Percentiles rank a stretch among this genome's conserved stretches.
Conservation (phyloP, 2,113 vertebrate genomes). For the Chlamydotis undulata region DNA sequence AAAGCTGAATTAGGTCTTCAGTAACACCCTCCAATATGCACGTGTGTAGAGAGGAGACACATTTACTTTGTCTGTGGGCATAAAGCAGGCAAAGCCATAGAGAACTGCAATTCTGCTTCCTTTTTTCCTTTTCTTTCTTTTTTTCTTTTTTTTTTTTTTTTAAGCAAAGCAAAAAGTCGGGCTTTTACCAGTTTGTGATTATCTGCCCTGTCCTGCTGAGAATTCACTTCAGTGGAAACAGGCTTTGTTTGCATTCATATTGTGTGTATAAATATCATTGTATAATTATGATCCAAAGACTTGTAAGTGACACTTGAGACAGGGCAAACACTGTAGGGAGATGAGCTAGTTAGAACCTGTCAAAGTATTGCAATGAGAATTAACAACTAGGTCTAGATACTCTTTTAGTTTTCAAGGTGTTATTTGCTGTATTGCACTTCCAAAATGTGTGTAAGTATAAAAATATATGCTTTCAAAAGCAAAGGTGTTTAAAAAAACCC, state of each 20-base stretch:
- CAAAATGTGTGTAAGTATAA: neutral
- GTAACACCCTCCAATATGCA: neutral
- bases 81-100: neutral
- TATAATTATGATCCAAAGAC: neutral
- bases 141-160: neutral
- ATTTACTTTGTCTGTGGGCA: neutral
- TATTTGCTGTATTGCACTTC: neutral
- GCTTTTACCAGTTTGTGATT: neutral
- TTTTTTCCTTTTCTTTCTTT: fast-evolving
- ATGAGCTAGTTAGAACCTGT: neutral
- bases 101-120: neutral
- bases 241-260: constrained; percentile 2
- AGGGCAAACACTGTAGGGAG: neutral
- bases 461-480: neutral
- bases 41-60: neutral
- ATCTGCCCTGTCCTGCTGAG: neutral
- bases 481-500: neutral
- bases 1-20: constrained; percentile 46
- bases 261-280: neutral
- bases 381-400: neutral
- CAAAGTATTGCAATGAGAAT: neutral
- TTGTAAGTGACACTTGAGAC: constrained; percentile 16
- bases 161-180: neutral
- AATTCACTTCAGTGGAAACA: neutral
- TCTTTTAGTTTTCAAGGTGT: neutral